A percentile compares a stretch with the other conserved stretches of the same genome.
Conservation (phyloP, 2,113 vertebrate genomes). For the Callorhinus ursinus region DNA sequence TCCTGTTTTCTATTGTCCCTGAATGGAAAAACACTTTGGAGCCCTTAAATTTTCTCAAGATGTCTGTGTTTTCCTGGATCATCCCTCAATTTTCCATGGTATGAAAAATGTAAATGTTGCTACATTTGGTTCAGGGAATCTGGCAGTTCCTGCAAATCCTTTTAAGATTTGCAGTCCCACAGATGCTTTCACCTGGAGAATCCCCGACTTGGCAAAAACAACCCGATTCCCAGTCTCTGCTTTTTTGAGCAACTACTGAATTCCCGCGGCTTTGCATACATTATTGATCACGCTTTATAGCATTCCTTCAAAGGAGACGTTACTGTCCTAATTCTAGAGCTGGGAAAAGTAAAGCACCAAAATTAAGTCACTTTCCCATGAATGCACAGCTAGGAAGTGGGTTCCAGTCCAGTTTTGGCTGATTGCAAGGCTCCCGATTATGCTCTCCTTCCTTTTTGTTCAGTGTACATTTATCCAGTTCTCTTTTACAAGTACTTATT, state of each 20-base stretch:
- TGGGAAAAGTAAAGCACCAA: not conserved
- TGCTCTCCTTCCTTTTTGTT: not conserved
- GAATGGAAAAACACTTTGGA: conserved; percentile 64
- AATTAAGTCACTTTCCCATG: not conserved
- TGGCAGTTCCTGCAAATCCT: not conserved
- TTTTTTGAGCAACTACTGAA: not conserved
- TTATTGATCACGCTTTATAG: not conserved
- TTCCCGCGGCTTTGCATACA: accelerated
- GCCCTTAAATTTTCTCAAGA: conserved; percentile 69
- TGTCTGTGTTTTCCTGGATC: conserved; percentile 65
- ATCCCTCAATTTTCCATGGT: conserved; percentile 50
- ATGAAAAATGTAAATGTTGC: conserved; percentile 20
- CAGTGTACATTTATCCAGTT: not conserved
- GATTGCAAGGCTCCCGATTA: not conserved
- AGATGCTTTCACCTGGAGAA: not conserved
- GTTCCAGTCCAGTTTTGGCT: not conserved
- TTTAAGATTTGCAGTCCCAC: not conserved
- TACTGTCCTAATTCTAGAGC: not conserved
- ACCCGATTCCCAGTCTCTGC: not conserved
- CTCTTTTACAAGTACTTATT: not conserved
- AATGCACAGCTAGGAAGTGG: not conserved
- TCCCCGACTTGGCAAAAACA: not conserved
- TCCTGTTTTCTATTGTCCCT: conserved; percentile 74
- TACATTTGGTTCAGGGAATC: not conserved
- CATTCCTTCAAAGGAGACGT: not conserved